Base-by-base conservation (phyloP, 2,888 invertebrate genomes). In the Hydroisotoma schaefferi region DNA sequence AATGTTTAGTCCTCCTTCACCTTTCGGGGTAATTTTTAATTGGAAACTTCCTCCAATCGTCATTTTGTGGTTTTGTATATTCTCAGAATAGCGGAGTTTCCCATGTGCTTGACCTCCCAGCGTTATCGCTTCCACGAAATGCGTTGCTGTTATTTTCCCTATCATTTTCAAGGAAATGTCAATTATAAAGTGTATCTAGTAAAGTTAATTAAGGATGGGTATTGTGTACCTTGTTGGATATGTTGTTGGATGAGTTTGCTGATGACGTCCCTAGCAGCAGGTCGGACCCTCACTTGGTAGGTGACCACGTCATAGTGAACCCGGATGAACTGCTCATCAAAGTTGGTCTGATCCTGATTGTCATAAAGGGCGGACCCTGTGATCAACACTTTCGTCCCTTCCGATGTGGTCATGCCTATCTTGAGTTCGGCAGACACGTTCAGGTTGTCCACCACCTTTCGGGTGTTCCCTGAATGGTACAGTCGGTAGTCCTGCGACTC, bases 121-220 rank as follows among this genome's bases (percentile, higher is more conserved):
- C 3, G 20, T 5, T n/a, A 53, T 6, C 25, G 53, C 38, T 43
- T 53, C 26, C 2, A 38, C 40, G 38, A 22, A 53, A 23, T 53
- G 53, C 2, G 53, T 53, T 3, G 53, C 53, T 18, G 18, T 6
- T 3, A 53, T 20, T 10, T 20, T 52, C 22, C n/a, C 52, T 52
- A 29, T n/a, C n/a, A n/a, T n/a, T n/a, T n/a, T n/a, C n/a, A n/a
- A n/a, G n/a, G n/a, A n/a, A n/a, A n/a, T n/a, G n/a, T n/a, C n/a
- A n/a, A n/a, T n/a, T n/a, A n/a, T n/a, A n/a, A n/a, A n/a, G n/a
- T n/a, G n/a, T n/a, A n/a, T n/a, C n/a, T n/a, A n/a, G 12, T 43
- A 43, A 43, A 43, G 18, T 33, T 15, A 10, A 33, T 8, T 33
- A 43, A 47, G n/a, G 18, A 47, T 8, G n/a, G 4, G 18, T 37